phyloP scores from a whole-genome alignment of 2,797 vertebrate genomes.

The Myotis pilosus region DNA sequence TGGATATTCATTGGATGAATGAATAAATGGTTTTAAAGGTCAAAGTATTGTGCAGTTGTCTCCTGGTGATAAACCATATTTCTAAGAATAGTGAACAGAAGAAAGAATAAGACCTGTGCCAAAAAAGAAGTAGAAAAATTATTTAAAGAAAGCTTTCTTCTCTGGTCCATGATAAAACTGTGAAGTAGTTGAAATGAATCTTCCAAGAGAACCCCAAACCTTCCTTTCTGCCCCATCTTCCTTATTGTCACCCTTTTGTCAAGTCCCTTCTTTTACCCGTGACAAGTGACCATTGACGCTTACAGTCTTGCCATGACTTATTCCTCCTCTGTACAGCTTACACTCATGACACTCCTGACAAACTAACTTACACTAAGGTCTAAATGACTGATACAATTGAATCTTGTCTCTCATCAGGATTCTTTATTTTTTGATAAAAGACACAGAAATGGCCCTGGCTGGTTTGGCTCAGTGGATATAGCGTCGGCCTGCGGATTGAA shows the following conservation, averaged over 20 bases:
- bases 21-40: constrained; percentile 24
- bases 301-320: neutral
- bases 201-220: neutral
- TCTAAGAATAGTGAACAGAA: neutral
- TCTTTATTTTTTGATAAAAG: neutral
- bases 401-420: neutral
- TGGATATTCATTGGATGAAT: neutral
- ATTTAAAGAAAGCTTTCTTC: neutral
- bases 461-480: too few relatives aligned
- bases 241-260: neutral
- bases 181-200: neutral
- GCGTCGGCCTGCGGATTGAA: rapidly evolving
- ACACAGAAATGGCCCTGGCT: neutral
- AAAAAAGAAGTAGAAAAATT: neutral
- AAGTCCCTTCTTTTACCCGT: neutral
- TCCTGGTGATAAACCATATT: neutral
- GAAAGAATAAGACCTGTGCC: neutral
- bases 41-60: neutral
- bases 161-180: neutral
- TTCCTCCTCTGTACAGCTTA: neutral
- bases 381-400: neutral
- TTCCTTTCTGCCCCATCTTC: neutral
- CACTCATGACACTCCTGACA: neutral
- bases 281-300: neutral
- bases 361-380: neutral